phyloP scores from a whole-genome alignment of 2,888 invertebrate species.

The Drosophila hawaiiensis region DNA sequence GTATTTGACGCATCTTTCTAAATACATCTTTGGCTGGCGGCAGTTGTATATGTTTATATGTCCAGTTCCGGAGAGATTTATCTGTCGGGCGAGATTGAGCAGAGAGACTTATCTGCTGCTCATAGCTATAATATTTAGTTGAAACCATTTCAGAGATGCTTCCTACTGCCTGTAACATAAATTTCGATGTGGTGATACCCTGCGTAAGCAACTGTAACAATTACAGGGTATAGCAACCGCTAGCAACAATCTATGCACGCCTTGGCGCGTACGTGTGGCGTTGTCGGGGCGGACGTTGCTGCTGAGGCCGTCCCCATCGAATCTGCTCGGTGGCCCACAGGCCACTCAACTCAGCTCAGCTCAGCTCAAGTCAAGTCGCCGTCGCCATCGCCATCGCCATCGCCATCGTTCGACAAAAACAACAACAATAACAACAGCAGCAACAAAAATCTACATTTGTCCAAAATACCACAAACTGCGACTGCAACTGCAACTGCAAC shows the following conservation, averaged over 20 bases:
- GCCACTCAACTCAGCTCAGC: constrained; percentile 68
- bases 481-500: constrained; percentile 45
- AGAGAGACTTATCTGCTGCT: background rate
- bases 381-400: constrained; percentile 29
- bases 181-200: background rate
- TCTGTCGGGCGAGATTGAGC: background rate
- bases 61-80: too few relatives aligned
- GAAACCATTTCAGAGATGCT: background rate
- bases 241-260: constrained; percentile 56
- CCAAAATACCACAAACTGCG: constrained; percentile 73
- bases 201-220: background rate
- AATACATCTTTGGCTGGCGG: background rate
- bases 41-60: background rate
- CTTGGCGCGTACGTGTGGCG: constrained; percentile 78
- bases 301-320: constrained; percentile 58
- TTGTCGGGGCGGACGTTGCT: constrained; percentile 67
- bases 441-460: constrained; percentile 74
- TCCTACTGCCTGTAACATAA: background rate
- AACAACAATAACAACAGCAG: constrained; percentile 17
- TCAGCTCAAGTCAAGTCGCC: constrained; percentile 7
- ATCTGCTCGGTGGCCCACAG: constrained; percentile 67
- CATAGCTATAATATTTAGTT: background rate
- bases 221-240: constrained; percentile 20
- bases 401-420: constrained; percentile 34
- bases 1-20: background rate